Evolutionary conservation across 2,888 invertebrate genomes (phyloP).

Genomic region (Nomada fabriciana): DNA sequence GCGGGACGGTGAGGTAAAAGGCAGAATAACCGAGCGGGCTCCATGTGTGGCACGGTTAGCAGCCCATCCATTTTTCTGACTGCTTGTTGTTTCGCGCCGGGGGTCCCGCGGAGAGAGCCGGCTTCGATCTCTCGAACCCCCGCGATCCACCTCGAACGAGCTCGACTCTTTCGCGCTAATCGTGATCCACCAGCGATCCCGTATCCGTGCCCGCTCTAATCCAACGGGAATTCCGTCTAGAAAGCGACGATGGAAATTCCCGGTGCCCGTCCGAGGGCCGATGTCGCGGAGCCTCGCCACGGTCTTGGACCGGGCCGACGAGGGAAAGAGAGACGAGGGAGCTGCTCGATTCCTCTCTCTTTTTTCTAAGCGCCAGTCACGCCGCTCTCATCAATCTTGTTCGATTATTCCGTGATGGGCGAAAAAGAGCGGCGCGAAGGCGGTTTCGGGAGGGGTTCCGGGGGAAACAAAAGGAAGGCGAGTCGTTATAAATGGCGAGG

Average conservation of each 20-base stretch:
- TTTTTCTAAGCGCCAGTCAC: slow-evolving; percentile 77
- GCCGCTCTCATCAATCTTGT: slow-evolving; percentile 84
- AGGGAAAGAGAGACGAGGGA: slow-evolving; percentile 29
- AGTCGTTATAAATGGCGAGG: slow-evolving; percentile 79
- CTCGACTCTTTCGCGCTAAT: slow-evolving; percentile 16
- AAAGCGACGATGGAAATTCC: slow-evolving; percentile 24
- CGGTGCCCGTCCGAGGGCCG: slow-evolving; percentile 46
- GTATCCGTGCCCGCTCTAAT: background rate
- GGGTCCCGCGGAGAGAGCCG: slow-evolving; percentile 75
- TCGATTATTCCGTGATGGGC: slow-evolving; percentile 84
- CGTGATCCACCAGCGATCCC: slow-evolving; percentile 25
- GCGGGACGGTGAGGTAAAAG: slow-evolving; percentile 70
- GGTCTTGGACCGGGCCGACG: background rate
- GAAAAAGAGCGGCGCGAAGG: slow-evolving; percentile 73
- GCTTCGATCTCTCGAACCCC: slow-evolving; percentile 70
- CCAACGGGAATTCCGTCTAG: background rate
- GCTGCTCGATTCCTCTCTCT: slow-evolving; percentile 34
- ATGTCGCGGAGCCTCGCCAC: slow-evolving; percentile 21
- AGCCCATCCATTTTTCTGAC: slow-evolving; percentile 84
- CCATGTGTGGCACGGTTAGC: slow-evolving; percentile 84
- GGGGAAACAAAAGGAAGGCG: slow-evolving; percentile 69
- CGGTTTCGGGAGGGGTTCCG: slow-evolving; percentile 26
- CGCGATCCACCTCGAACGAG: slow-evolving; percentile 14
- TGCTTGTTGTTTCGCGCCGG: slow-evolving; percentile 83
- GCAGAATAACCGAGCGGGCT: slow-evolving; percentile 77